phyloP scores from a whole-genome alignment of 2,888 invertebrate genomes.

The Hydrotaea diabolus region DNA sequence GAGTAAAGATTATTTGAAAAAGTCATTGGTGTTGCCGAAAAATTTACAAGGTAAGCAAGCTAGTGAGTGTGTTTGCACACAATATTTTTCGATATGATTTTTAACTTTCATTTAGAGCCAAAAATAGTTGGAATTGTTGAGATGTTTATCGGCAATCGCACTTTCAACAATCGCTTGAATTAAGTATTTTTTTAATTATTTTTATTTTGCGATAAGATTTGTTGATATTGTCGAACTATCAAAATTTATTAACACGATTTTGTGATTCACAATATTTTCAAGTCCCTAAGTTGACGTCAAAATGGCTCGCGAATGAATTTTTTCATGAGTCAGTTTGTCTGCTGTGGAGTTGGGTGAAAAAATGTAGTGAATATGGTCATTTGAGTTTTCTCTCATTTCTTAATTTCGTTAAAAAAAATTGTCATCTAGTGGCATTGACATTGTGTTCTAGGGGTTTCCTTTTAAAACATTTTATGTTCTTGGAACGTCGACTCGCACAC shows the following conservation, averaged over 20 bases:
- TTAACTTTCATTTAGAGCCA: too few relatives aligned
- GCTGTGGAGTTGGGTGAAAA: neutral
- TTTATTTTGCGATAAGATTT: constrained; percentile 43
- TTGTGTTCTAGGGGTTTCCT: too few relatives aligned
- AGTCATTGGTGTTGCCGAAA: constrained; percentile 95
- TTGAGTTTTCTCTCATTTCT: too few relatives aligned
- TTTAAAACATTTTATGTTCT: too few relatives aligned
- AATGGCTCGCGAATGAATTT: neutral
- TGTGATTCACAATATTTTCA: constrained; percentile 35
- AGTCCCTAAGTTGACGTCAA: constrained; percentile 43
- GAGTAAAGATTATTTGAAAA: constrained; percentile 91
- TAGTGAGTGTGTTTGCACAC: too few relatives aligned
- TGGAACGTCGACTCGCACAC: too few relatives aligned
- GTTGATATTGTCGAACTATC: neutral
- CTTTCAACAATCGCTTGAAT: neutral
- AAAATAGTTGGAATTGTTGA: neutral
- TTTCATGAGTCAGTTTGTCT: constrained; percentile 53
- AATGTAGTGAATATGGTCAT: too few relatives aligned
- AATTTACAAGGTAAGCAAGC: constrained; percentile 83
- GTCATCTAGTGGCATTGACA: too few relatives aligned
- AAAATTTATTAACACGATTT: constrained; percentile 12
- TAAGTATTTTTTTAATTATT: constrained; percentile 8
- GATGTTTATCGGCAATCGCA: neutral
- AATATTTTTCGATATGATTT: neutral
- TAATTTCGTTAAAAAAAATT: too few relatives aligned